Base-by-base conservation (phyloP, 1,140 invertebrate species). In the Orius insidiosus region DNA sequence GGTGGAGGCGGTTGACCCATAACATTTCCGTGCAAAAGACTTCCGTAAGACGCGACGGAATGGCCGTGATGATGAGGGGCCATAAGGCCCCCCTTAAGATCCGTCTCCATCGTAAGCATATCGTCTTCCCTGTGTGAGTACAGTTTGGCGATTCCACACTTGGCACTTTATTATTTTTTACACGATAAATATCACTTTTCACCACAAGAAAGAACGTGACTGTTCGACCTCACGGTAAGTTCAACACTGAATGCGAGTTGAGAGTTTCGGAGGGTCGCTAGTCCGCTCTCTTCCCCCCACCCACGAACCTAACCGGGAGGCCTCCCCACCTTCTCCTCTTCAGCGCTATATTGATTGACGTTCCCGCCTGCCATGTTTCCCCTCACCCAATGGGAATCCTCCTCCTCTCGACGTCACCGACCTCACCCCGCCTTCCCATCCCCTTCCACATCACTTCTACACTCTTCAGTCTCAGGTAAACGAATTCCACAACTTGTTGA, bases 41-140 rank as follows among this genome's bases (percentile, higher is more conserved):
- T 71, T 53, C 76, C 72, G 48, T 82, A 61, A 32, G 74, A 46
- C 24, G 52, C 47, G 67, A 47, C 76, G n/a, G 49, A 49, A 16
- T 50, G 50, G 41, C 48, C 49, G 52, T 45, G 45, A 18, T 55
- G 54, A 50, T 68, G 67, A 13, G 63, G 76, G 42, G 50, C 47
- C 50, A 52, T 52, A 61, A 84, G 80, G 66, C 79, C 79, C 66
- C 80, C 80, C 63, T 86, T 86, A 62, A 85, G 69, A 64, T 86
- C 83, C 63, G 79, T 70, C 71, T 86, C 83, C 81, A 85, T 84
- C 66, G 81, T 85, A 63, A 85, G 68, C 81, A 85, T 85, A 55
- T 77, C 78, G 61, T 76, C 74, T 63, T 75, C 71, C 65, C 71
- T 65, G 60, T 69, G 72, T 56, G 70, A 69, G 72, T 74, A 78